These are phyloP conservation scores for Glyphotaelius pellucidus DNA, from an alignment of 2,888 invertebrate genomes.

Conservation along the genomic window DNA sequence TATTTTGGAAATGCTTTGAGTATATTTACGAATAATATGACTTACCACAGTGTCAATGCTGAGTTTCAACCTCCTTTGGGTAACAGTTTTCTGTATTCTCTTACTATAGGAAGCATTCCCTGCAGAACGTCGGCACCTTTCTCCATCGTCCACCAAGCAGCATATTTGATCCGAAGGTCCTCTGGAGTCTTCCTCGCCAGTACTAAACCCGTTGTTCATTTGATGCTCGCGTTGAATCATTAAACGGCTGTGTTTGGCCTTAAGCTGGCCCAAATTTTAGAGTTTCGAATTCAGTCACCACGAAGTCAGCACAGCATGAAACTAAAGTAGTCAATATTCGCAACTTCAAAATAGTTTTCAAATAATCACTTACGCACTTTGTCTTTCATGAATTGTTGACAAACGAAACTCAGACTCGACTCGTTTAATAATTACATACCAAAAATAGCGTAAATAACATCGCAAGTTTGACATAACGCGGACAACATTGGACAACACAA, in stretches of 20 bases:
- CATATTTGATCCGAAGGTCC: conserved; percentile 93
- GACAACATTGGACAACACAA: conserved; percentile 46
- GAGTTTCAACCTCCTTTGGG: conserved; percentile 92
- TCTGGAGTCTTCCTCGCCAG: conserved; percentile 93
- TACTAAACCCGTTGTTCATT: conserved; percentile 93
- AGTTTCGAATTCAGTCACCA: background rate
- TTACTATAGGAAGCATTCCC: conserved; percentile 98
- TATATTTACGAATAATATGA: background rate
- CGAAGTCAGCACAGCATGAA: background rate
- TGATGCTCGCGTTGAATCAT: conserved; percentile 79
- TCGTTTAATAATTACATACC: conserved; percentile 16
- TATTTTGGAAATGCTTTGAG: background rate
- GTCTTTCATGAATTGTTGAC: conserved; percentile 19
- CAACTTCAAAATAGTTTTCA: background rate
- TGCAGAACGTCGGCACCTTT: conserved; percentile 91
- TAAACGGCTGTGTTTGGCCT: conserved; percentile 65
- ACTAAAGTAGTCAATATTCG: background rate
- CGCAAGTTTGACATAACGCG: conserved; percentile 55
- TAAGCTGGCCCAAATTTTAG: conserved; percentile 41
- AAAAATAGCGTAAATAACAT: background rate
- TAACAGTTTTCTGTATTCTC: conserved; percentile 96
- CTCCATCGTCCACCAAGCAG: conserved; percentile 93
- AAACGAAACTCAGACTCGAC: background rate
- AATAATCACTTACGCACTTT: background rate
- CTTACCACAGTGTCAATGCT: conserved; percentile 85